Base-by-base conservation (phyloP, 2,888 invertebrate species). In the Eupeodes luniger region DNA sequence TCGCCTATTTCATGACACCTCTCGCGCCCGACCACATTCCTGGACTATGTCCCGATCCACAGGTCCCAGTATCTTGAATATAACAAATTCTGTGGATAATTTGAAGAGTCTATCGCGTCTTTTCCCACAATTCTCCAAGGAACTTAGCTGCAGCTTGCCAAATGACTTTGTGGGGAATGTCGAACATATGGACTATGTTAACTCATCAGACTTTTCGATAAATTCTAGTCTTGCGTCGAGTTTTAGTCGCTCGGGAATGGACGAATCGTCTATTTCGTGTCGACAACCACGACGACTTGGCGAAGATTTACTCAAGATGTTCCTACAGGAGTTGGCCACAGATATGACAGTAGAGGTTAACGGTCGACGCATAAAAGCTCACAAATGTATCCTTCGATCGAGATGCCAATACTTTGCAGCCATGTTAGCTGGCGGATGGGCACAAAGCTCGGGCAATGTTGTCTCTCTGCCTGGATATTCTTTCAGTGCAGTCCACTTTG, bases 391-490 rank as follows among this genome's bases (percentile, higher is more conserved):
- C 91, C 94, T 99, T 86, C 96, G 98, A 74, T 98, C 98, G 12
- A 91, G 98, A 77, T 98, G 98, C 92, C 97, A 97, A 92, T 98
- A 98, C 93, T 99, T 99, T 93, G 98, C 98, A 10, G 98, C 97
- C 19, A 96, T 98, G 94, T 93, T 98, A 44, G 97, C 97, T 90
- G 98, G 98, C 1, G 96, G 97, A 81, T 97, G 97, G 96, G 95
- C 96, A 40, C 97, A 98, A 91, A 95, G 95, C 91, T 96, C 96
- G 80, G 96, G 96, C 59, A 97, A 98, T 92, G 96, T 97, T 5
- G 97, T 98, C 81, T 95, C 96, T n/a, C 94, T 98, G 81, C 97
- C 97, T 91, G 97, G 97, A 95, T 97, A 95, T 93, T 94, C 97
- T 0, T 97, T 96, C 91, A 96, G 96, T 89, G 96, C 97, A 1